A percentile compares a stretch with the other conserved stretches of the same genome.
Conservation (phyloP, 2,888 invertebrate genomes). For the Bruchidius siliquastri region DNA sequence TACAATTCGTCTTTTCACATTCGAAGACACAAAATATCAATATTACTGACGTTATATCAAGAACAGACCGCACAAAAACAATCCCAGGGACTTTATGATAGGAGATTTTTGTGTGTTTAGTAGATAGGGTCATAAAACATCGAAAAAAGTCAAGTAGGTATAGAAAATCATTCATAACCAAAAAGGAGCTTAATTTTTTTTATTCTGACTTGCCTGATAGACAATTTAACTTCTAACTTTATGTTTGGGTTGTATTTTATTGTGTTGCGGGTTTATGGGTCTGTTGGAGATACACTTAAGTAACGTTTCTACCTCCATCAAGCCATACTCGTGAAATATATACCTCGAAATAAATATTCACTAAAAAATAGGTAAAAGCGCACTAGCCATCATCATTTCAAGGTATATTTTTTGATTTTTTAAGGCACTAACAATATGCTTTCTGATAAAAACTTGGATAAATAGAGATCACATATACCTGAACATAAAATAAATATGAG, state of each 20-base stretch:
- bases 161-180: too few relatives aligned
- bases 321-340: not conserved
- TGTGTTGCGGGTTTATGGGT: not conserved
- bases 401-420: not conserved
- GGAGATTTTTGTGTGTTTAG: too few relatives aligned
- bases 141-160: too few relatives aligned
- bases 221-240: too few relatives aligned
- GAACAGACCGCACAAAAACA: not conserved
- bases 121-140: too few relatives aligned
- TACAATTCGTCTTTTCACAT: not conserved
- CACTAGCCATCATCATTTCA: not conserved
- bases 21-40: not conserved
- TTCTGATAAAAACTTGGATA: not conserved
- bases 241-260: too few relatives aligned
- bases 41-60: not conserved
- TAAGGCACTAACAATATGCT: not conserved
- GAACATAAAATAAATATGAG: too few relatives aligned
- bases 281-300: too few relatives aligned
- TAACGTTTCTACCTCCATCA: not conserved
- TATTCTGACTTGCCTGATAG: too few relatives aligned
- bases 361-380: not conserved
- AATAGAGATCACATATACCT: not conserved
- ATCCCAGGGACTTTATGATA: too few relatives aligned
- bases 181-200: too few relatives aligned
- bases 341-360: not conserved